These are phyloP conservation scores for Atta colombica DNA, from an alignment of 1,140 invertebrate genomes.

Conservation along the genomic window DNA sequence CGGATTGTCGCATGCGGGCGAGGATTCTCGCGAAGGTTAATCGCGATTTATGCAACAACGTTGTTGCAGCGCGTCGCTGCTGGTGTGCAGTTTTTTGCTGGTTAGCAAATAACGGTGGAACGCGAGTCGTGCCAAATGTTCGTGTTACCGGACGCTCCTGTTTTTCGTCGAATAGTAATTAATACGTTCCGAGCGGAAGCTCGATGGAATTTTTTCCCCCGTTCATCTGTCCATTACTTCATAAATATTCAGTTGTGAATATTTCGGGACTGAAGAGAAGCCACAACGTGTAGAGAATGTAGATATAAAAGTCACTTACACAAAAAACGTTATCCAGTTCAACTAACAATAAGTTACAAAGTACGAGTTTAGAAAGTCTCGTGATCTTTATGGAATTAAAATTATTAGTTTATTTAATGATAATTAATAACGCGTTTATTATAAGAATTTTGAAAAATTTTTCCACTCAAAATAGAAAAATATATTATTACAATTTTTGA, in stretches of 20 bases:
- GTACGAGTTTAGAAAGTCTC: background rate
- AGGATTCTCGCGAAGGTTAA: constrained; percentile 44
- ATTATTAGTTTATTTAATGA: background rate
- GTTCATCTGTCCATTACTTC: constrained; percentile 35
- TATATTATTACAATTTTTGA: background rate
- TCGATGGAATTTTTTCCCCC: constrained; percentile 33
- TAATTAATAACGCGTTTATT: background rate
- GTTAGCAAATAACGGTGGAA: constrained; percentile 12
- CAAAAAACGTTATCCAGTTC: background rate
- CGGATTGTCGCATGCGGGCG: constrained; percentile 27
- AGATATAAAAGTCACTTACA: background rate
- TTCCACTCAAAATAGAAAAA: background rate
- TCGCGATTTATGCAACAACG: constrained; percentile 63
- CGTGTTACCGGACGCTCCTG: constrained; percentile 57
- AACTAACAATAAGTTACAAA: background rate
- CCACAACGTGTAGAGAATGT: background rate
- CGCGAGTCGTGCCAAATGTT: constrained; percentile 71
- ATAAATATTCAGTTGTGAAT: constrained; percentile 58
- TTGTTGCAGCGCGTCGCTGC: constrained; percentile 23
- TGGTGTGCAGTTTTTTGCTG: constrained; percentile 50
- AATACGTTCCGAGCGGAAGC: constrained; percentile 55
- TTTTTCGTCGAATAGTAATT: constrained; percentile 69
- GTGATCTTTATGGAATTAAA: background rate
- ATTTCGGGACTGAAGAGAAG: constrained; percentile 21
- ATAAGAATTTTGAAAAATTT: background rate